Base-by-base conservation (phyloP, 2,888 invertebrate species). In the Andrena dorsata region DNA sequence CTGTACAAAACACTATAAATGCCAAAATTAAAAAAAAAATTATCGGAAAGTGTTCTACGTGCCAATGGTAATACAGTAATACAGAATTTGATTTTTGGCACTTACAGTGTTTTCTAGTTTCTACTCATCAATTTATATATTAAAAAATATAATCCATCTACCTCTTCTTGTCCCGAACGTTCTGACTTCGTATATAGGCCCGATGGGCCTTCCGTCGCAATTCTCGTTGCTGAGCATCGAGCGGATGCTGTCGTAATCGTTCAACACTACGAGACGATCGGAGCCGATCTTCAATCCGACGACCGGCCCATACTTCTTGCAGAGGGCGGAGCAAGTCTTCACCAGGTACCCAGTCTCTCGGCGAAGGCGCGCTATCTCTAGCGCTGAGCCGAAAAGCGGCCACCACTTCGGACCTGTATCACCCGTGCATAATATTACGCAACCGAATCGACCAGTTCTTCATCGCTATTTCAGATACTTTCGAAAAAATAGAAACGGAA, bases 281-380 rank as follows among this genome's bases (percentile, higher is more conserved):
- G 95, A 96, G 3, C 98, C 98, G 30, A 98, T 96, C 92, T 96
- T 96, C 0, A 98, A 94, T 0, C 97, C 97, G 30, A 97, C 94
- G 0, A 97, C 94, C 75, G 95, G 96, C 85, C 95, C 95, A 89
- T 97, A 96, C 70, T 94, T 94, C 66, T 94, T 93, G 0, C 96
- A 94, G 58, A 98, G 94, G 90, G 95, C 95, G 74, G 96, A 95
- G 0, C 96, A 95, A 0, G 97, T 96, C 93, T 96, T 95, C 89
- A 96, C 96, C 0, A 98, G 94, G 92, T 96, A 96, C 0, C 97
- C 96, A 20, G 95, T 95, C 89, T 96, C 95, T 85, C 96, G 95
- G 32, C 97, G 95, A 26, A 96, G 93, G 75, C 95, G 95, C 16
- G 95, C 94, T 0, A 97, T 95, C 91, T 96, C 95, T 23, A 95